Evolutionary conservation across 2,113 vertebrate genomes (phyloP).

Genomic region (Paradoxurus hermaphroditus): DNA sequence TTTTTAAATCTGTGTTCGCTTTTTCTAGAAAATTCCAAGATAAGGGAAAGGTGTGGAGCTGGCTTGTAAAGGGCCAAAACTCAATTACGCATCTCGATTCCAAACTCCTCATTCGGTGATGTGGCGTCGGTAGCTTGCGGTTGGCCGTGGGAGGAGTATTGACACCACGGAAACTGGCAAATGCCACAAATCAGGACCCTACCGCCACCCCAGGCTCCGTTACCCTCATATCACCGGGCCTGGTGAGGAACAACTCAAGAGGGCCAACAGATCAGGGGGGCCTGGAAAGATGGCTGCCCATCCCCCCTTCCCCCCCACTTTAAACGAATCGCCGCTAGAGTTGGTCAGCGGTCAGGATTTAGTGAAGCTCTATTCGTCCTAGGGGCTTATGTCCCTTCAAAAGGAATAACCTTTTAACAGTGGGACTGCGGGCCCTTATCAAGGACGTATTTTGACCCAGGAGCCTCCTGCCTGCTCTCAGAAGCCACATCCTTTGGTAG

Average conservation of each 20-base stretch:
- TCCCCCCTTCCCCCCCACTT: neutral
- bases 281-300: neutral
- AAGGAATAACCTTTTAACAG: neutral
- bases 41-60: neutral
- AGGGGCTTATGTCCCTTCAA: neutral
- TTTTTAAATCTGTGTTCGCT: neutral
- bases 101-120: neutral
- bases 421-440: neutral
- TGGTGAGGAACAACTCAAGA: neutral
- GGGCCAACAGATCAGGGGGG: neutral
- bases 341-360: neutral
- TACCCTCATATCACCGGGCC: neutral
- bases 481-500: too few relatives aligned
- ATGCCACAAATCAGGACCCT: neutral
- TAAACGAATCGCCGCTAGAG: neutral
- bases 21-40: slow-evolving; percentile 24
- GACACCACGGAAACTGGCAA: neutral
- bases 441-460: neutral
- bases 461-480: too few relatives aligned
- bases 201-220: neutral
- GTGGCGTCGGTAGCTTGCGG: neutral
- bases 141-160: neutral
- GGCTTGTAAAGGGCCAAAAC: neutral
- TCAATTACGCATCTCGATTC: neutral
- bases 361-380: neutral